Evolutionary conservation across 2,797 vertebrate genomes (phyloP), one percentile per base, ranked within the genome.

Genomic region (Urophycis tenuis): DNA sequence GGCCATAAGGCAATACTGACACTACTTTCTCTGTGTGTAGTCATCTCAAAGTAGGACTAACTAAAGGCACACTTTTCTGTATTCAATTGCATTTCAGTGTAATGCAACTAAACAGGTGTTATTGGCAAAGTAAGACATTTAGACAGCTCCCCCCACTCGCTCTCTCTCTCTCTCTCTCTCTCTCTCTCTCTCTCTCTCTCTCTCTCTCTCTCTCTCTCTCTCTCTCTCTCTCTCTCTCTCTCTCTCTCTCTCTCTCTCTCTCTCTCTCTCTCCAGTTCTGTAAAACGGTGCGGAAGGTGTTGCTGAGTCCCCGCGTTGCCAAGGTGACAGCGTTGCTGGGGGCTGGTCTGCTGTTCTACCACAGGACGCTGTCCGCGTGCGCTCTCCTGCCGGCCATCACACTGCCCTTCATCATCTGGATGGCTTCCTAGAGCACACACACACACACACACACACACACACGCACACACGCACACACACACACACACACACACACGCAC

Each of bases 261-360:
- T 12, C 14, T 34, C 12, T 31, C 34, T 32, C 1, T 77, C 70
- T 17, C 22, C 89, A 98, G 96, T 97, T 98, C 90, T 96, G 95
- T 88, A 95, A 96, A 85, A 92, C 82, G 0, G 83, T 94, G 86
- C 94, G 96, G 92, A 96, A 89, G 89, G 90, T 96, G 81, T 85
- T 98, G 85, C 93, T 95, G 77, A 96, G 96, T 88, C 94, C 94
- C 83, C 92, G 91, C 74, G 95, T 95, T 0, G 92, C 95, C 77
- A 93, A 96, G 53, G 89, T 88, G 60, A 94, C 92, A 0, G 92
- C 90, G 5, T 41, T 94, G 60, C 82, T 96, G 84, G 93, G 92
- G 78, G 64, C 92, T 75, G 90, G 85, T 1, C 88, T 93, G 3
- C 91, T 95, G 69, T 15, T 94, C 71, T 94, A 87, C 84, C 85